phyloP scores from a whole-genome alignment of 1,140 invertebrate species.

The Ladona fulva region DNA sequence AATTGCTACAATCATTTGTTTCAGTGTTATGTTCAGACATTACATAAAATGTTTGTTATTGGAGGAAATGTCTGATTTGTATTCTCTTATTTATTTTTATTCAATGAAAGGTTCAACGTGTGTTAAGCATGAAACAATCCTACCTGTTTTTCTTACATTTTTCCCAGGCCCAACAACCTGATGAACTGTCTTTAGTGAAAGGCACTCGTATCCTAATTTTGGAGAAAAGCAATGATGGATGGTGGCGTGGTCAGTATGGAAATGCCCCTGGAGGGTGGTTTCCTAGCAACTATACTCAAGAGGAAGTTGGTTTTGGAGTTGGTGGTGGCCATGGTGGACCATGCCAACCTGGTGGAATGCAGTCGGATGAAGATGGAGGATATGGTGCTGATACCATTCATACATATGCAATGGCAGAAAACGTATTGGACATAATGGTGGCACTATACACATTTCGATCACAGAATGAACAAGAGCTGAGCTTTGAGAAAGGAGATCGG shows the following conservation, averaged over 20 bases:
- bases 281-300: conserved; percentile 95
- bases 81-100: no score
- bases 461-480: conserved; percentile 93
- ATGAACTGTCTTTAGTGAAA: conserved; percentile 88
- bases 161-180: conserved; percentile 74
- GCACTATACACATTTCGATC: conserved; percentile 90
- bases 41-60: no score
- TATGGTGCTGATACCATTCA: conserved; percentile 66
- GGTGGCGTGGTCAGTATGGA: conserved; percentile 93
- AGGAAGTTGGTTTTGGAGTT: conserved; percentile 50
- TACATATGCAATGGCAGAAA: conserved; percentile 86
- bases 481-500: conserved; percentile 91
- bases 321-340: conserved; percentile 27
- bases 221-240: conserved; percentile 98
- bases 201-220: conserved; percentile 88
- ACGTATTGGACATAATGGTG: conserved; percentile 88
- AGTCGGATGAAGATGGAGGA: not conserved
- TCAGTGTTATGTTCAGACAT: no score
- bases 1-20: no score
- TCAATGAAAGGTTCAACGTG: no score
- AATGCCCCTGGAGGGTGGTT: conserved; percentile 78
- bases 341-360: not conserved
- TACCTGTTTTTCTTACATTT: not conserved
- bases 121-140: no score
- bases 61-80: no score